Percentiles rank a stretch among this genome's conserved stretches.
Evolutionary conservation across 2,888 invertebrate species (phyloP).

Genomic region (Bruchidius siliquastri): DNA sequence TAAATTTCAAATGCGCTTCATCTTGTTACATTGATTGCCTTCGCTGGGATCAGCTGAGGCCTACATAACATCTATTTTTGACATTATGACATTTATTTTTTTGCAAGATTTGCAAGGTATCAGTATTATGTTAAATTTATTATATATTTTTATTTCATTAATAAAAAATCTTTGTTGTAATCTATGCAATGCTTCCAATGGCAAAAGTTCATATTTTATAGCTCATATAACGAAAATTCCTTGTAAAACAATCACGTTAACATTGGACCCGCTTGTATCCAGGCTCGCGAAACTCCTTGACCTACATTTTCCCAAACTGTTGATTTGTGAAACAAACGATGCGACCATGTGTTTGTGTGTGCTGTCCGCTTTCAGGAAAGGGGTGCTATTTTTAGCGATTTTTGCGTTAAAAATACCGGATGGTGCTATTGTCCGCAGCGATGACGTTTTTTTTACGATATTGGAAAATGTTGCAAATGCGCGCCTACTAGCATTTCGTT

Average conservation of each 20-base stretch:
- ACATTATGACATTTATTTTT: too few species aligned
- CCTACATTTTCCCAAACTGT: neutral
- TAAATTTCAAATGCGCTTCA: too few species aligned
- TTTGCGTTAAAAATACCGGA: neutral
- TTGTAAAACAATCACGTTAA: neutral
- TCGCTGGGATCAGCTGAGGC: too few species aligned
- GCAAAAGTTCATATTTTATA: too few species aligned
- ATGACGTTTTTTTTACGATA: neutral
- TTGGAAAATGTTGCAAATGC: neutral
- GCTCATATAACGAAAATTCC: too few species aligned
- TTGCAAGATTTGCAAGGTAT: too few species aligned
- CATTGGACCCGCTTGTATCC: neutral
- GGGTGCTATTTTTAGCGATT: neutral
- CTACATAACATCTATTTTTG: too few species aligned
- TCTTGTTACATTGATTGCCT: too few species aligned
- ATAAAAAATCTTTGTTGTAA: too few species aligned
- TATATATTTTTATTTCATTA: too few species aligned
- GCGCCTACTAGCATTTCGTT: neutral
- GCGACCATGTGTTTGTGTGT: neutral
- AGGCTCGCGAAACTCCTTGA: neutral
- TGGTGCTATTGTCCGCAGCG: neutral
- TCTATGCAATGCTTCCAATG: too few species aligned
- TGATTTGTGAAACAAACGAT: neutral
- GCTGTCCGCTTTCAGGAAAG: neutral
- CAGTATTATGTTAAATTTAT: too few species aligned